Evolutionary conservation across 1,140 invertebrate species (phyloP).

Genomic region (Zaprionus nigranus): DNA sequence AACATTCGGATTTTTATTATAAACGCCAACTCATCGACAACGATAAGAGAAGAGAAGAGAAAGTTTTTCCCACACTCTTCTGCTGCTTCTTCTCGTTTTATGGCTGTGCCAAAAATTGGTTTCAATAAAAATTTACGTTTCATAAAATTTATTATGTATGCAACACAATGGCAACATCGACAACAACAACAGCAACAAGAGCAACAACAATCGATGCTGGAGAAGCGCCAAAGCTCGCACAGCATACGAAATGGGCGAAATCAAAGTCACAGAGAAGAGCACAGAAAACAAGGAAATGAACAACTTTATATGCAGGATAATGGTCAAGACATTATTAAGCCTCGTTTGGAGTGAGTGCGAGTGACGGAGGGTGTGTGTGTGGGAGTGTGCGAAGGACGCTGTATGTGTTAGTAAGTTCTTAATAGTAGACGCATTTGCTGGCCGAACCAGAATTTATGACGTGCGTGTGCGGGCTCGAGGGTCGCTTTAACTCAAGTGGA

Average conservation of each 20-base stretch:
- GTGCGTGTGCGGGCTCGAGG: constrained; percentile 5
- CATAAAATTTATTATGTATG: constrained; percentile 83
- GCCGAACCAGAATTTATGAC: constrained; percentile 56
- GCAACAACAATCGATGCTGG: constrained; percentile 43
- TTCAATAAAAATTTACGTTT: constrained; percentile 82
- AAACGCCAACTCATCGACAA: constrained; percentile 36
- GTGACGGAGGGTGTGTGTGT: background rate
- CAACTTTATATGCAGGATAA: constrained; percentile 82
- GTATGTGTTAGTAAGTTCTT: constrained; percentile 14
- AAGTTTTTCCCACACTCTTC: constrained; percentile 35
- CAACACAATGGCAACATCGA: constrained; percentile 64
- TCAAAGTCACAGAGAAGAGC: constrained; percentile 52
- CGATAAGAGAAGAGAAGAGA: constrained; percentile 8
- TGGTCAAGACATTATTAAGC: constrained; percentile 73
- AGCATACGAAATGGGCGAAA: constrained; percentile 58
- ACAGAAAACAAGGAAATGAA: constrained; percentile 74
- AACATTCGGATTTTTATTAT: constrained; percentile 68
- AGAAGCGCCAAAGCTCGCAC: constrained; percentile 38
- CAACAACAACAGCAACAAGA: constrained; percentile 22
- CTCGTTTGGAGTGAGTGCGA: constrained; percentile 38
- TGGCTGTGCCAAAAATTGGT: constrained; percentile 79
- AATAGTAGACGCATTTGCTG: constrained; percentile 33
- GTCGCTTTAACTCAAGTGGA: constrained; percentile 17
- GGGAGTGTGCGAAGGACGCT: background rate
- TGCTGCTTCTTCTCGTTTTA: constrained; percentile 73